A percentile compares a stretch with the other conserved stretches of the same genome.
Evolutionary conservation across 2,888 invertebrate genomes (phyloP).

Genomic region (Thalpophila matura): DNA sequence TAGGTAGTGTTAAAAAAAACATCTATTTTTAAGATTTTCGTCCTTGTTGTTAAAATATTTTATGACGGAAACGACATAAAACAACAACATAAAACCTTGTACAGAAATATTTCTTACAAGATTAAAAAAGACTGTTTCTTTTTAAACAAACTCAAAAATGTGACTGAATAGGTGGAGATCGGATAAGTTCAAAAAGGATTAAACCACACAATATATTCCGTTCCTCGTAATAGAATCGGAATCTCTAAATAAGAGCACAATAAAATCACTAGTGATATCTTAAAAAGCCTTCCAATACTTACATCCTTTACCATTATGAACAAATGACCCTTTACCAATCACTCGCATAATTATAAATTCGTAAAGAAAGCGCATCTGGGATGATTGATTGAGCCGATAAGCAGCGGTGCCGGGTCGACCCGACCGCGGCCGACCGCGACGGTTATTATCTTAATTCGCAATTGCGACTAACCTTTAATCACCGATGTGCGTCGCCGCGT

Average conservation of each 20-base stretch:
- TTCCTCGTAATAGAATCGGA: no score
- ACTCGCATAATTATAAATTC: slow-evolving; percentile 44
- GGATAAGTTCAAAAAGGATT: no score
- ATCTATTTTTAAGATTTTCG: not conserved
- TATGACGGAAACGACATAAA: not conserved
- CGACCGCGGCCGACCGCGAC: slow-evolving; percentile 58
- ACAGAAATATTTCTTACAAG: not conserved
- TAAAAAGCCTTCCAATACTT: not conserved
- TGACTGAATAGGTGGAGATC: no score
- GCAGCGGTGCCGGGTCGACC: slow-evolving; percentile 48
- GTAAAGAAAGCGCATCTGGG: slow-evolving; percentile 57
- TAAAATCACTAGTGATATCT: not conserved
- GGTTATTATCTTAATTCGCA: slow-evolving; percentile 72
- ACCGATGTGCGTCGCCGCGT: slow-evolving; percentile 59
- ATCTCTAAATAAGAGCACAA: not conserved
- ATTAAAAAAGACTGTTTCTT: no score
- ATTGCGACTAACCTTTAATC: slow-evolving; percentile 74
- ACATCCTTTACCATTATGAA: slow-evolving; percentile 1
- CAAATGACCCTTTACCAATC: slow-evolving; percentile 39
- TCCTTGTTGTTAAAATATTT: not conserved
- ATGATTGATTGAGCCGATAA: slow-evolving; percentile 69
- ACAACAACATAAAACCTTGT: not conserved
- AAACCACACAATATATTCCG: not conserved
- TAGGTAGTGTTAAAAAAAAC: not conserved
- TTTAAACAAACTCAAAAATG: no score